Conservation (phyloP, 2,113 vertebrate species). For the Ophiodon elongatus region DNA sequence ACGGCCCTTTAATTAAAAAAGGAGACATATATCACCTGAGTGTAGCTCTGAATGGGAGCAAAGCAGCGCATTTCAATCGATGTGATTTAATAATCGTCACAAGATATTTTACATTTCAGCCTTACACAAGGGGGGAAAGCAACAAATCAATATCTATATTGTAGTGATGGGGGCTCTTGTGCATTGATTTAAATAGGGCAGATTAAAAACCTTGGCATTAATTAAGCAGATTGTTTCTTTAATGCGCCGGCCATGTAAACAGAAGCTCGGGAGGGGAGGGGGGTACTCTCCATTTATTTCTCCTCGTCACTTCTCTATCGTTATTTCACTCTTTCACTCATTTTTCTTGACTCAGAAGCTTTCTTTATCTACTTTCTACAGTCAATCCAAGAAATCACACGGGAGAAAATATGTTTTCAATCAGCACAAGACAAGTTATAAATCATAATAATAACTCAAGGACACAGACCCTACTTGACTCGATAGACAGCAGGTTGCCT, state of each 20-base stretch:
- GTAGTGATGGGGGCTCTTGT: conserved; percentile 16
- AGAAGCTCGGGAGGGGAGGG: background rate
- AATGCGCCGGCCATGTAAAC: conserved; percentile 20
- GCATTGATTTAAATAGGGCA: conserved; percentile 30
- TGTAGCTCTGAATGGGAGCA: background rate
- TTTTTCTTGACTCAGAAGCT: background rate
- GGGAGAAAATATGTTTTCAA: background rate
- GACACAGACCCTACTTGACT: background rate
- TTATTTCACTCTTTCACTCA: background rate
- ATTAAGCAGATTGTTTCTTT: conserved; percentile 63
- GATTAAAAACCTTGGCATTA: conserved; percentile 50
- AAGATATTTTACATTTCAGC: conserved; percentile 20
- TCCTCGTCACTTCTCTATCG: background rate
- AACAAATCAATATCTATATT: conserved; percentile 47
- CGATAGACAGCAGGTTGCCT: background rate
- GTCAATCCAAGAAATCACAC: background rate
- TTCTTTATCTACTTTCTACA: background rate
- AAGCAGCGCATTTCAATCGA: conserved; percentile 14
- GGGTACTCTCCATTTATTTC: background rate
- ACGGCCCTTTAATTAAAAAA: conserved; percentile 38
- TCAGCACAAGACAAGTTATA: too few species aligned
- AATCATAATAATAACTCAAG: background rate
- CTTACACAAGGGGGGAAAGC: background rate
- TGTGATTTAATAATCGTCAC: conserved; percentile 41
- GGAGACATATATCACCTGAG: conserved; percentile 13